Evolutionary conservation across 2,113 vertebrate genomes (phyloP).

Genomic region (Microtus ochrogaster): DNA sequence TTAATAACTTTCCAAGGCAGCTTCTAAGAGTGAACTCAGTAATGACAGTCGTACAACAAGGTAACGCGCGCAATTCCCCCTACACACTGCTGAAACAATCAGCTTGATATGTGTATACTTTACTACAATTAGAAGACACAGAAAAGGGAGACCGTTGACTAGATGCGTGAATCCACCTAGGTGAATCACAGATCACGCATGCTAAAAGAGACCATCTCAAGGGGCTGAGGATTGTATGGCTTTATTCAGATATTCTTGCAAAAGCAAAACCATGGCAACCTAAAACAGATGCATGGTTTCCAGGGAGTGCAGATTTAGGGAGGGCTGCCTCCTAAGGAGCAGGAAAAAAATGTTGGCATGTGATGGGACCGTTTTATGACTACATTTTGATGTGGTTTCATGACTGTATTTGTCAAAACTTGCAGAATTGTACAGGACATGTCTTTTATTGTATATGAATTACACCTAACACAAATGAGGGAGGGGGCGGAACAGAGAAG

Average conservation of each 20-base stretch:
- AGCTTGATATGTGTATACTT: not conserved
- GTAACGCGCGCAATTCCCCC: not conserved
- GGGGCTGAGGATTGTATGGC: not conserved
- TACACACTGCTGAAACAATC: not conserved
- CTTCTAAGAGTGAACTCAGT: not conserved
- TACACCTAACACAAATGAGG: not conserved
- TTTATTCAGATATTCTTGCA: constrained; percentile 27
- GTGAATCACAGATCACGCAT: not conserved
- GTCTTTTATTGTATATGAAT: not conserved
- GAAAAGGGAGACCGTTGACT: not conserved
- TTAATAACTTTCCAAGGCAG: not conserved
- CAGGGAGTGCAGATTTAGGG: not conserved
- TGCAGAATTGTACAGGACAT: not conserved
- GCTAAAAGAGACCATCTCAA: not conserved
- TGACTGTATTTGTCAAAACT: not conserved
- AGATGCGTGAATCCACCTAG: not conserved
- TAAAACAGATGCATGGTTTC: not conserved
- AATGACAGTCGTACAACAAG: not conserved
- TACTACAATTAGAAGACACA: not conserved
- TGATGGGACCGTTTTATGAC: not conserved
- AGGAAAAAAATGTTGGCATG: not conserved
- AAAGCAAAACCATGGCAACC: not conserved
- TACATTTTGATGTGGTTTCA: not conserved
- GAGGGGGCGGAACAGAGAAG: not conserved
- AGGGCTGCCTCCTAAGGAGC: not conserved